Percentiles rank a stretch among this genome's conserved stretches.
Conservation (phyloP, 2,797 vertebrate genomes). For the Esox masquinongy region DNA sequence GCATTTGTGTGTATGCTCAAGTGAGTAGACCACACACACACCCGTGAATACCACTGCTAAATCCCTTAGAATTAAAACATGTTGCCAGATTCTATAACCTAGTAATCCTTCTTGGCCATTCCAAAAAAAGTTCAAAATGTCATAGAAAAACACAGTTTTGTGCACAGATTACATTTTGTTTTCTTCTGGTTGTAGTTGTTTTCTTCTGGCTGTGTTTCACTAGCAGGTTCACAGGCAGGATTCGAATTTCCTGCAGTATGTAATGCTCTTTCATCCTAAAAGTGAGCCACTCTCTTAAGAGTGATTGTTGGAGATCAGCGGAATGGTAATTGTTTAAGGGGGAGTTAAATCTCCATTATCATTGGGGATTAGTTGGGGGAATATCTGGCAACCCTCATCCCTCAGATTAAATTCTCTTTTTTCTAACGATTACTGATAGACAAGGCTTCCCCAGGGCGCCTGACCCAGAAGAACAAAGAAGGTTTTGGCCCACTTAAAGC, state of each 20-base stretch:
- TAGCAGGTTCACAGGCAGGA: not conserved
- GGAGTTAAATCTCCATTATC: constrained; percentile 52
- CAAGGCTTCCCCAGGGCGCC: constrained; percentile 29
- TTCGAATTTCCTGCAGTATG: not conserved
- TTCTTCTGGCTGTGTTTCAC: not conserved
- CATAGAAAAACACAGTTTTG: constrained; percentile 22
- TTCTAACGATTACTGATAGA: constrained; percentile 32
- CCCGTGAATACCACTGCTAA: not conserved
- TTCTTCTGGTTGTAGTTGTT: not conserved
- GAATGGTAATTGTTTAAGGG: constrained; percentile 42
- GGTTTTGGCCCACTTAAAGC: constrained; percentile 54
- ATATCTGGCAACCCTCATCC: constrained; percentile 30
- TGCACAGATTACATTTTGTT: constrained; percentile 19
- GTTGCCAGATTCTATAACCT: constrained; percentile 25
- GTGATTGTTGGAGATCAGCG: constrained; percentile 22
- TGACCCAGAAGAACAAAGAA: constrained; percentile 35
- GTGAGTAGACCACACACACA: not conserved
- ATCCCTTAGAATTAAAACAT: constrained; percentile 31
- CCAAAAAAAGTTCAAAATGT: constrained; percentile 18
- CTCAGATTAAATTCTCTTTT: constrained; percentile 42
- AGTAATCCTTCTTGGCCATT: constrained; percentile 29
- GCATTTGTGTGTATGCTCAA: not conserved
- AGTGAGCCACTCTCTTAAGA: constrained; percentile 13
- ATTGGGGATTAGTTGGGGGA: constrained; percentile 52
- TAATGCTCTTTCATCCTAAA: constrained; percentile 14